Percentiles rank a stretch among this genome's conserved stretches.
These are phyloP conservation scores for Leucophora obtusa DNA, from an alignment of 2,888 invertebrate species.

Conservation along the genomic window DNA sequence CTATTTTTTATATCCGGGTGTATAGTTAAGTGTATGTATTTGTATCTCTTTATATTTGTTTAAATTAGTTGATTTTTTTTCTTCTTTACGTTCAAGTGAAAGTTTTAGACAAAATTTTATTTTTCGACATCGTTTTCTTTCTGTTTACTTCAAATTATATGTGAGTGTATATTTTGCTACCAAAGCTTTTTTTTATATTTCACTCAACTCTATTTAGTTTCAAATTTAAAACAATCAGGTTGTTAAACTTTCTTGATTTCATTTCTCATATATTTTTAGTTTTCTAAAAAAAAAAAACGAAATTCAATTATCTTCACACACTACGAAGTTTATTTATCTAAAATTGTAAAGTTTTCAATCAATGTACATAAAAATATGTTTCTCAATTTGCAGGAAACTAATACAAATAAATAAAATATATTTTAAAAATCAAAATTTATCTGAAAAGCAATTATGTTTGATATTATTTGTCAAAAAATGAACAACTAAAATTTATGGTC, in stretches of 20 bases:
- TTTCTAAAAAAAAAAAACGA: background rate
- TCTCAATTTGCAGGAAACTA: background rate
- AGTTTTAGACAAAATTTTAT: constrained; percentile 50
- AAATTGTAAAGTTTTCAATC: constrained; percentile 42
- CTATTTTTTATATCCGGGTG: constrained; percentile 10
- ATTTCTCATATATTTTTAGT: background rate
- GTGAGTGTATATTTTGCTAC: background rate
- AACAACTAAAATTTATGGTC: too few relatives aligned
- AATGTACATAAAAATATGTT: background rate
- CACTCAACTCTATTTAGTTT: constrained; percentile 29
- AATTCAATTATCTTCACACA: constrained; percentile 44
- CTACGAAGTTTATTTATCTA: constrained; percentile 37
- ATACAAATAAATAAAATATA: background rate
- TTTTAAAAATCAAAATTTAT: background rate
- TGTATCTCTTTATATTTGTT: constrained; percentile 42
- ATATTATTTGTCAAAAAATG: too few relatives aligned
- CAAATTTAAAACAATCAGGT: constrained; percentile 44
- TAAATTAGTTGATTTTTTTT: constrained; percentile 55
- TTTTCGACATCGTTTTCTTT: background rate
- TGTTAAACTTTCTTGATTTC: constrained; percentile 39
- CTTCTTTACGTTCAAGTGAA: constrained; percentile 44
- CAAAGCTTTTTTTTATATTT: constrained; percentile 1
- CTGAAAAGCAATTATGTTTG: background rate
- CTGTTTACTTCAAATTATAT: constrained; percentile 11
- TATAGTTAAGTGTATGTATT: background rate